These are phyloP conservation scores for Anaspis maculata DNA, from an alignment of 2,888 invertebrate species.

Conservation along the genomic window DNA sequence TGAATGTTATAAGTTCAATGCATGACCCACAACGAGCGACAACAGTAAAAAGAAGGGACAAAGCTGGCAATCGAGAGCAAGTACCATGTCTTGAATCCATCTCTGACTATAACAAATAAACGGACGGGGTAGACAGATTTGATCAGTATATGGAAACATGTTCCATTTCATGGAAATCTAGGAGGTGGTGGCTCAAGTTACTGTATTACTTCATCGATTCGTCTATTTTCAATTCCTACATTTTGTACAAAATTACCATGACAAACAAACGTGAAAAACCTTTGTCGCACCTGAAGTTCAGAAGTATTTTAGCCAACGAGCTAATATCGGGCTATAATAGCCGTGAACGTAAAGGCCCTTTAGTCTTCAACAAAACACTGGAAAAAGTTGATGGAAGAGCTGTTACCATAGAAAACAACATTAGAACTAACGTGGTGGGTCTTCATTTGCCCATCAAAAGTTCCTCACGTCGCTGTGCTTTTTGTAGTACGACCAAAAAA, in stretches of 20 bases:
- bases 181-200: neutral
- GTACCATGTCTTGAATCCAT: neutral
- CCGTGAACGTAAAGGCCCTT: neutral
- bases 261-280: neutral
- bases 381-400: conserved; percentile 2
- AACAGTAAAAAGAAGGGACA: neutral
- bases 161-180: neutral
- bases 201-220: neutral
- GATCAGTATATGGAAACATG: neutral
- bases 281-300: neutral
- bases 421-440: conserved; percentile 1
- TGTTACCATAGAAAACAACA: conserved; percentile 1
- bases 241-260: neutral
- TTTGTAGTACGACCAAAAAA: too few species aligned
- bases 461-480: conserved; percentile 2
- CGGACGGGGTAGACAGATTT: neutral
- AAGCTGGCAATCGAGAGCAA: neutral
- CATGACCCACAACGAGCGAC: neutral
- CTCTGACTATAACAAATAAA: neutral
- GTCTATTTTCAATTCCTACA: neutral
- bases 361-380: conserved; percentile 2
- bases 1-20: neutral
- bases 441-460: neutral
- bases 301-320: neutral
- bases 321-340: neutral